These are phyloP conservation scores for Arothron firmamentum DNA, from an alignment of 2,113 vertebrate genomes.

Conservation along the genomic window DNA sequence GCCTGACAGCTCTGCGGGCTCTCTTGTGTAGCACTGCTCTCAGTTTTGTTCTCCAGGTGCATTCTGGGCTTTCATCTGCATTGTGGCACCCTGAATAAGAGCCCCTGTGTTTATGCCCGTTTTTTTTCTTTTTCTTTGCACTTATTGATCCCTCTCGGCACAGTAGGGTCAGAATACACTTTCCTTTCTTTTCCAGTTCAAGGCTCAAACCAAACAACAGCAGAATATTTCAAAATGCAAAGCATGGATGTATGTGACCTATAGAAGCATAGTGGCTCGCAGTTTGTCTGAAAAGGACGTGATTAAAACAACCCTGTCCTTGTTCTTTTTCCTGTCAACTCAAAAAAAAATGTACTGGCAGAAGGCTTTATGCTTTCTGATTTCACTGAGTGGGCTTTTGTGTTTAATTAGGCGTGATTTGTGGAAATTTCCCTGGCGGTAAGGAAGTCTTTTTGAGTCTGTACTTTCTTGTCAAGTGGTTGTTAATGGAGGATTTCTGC, in stretches of 20 bases:
- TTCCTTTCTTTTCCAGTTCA: slow-evolving; percentile 26
- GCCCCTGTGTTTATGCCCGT: slow-evolving; percentile 47
- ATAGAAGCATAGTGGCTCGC: slow-evolving; percentile 33
- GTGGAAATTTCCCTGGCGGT: slow-evolving; percentile 46
- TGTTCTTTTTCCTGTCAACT: slow-evolving; percentile 18
- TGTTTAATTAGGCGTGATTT: slow-evolving; percentile 63
- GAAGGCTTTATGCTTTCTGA: slow-evolving; percentile 37
- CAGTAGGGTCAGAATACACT: slow-evolving; percentile 18
- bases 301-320: slow-evolving; percentile 18
- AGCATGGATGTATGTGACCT: slow-evolving; percentile 46
- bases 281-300: slow-evolving; percentile 33
- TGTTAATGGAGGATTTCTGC: slow-evolving; percentile 56
- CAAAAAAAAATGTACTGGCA: slow-evolving; percentile 15
- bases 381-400: slow-evolving; percentile 44
- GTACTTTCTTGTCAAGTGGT: slow-evolving; percentile 48
- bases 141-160: slow-evolving; percentile 55
- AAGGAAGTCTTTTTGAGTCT: slow-evolving; percentile 38
- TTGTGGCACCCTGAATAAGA: slow-evolving; percentile 47
- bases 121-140: slow-evolving; percentile 48
- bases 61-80: slow-evolving; percentile 53
- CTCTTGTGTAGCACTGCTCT: slow-evolving; percentile 32
- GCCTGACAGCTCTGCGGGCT: slow-evolving; percentile 49
- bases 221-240: slow-evolving; percentile 48
- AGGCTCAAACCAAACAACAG: slow-evolving; percentile 38
- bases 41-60: slow-evolving; percentile 46